Evolutionary conservation across 2,888 invertebrate species (phyloP).

Genomic region (Drosophila siamana): DNA sequence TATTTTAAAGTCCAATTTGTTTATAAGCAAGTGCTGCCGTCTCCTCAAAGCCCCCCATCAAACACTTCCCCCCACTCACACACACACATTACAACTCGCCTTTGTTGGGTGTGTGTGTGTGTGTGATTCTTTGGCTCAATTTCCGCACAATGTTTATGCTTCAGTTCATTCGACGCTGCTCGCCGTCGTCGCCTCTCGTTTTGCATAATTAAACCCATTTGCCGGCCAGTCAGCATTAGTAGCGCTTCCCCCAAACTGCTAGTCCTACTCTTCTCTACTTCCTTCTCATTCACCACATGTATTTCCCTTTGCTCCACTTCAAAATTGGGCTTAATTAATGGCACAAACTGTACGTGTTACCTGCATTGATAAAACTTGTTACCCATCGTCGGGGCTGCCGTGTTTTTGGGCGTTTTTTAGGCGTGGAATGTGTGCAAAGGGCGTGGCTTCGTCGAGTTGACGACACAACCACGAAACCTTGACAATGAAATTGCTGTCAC

Average conservation of each 20-base stretch:
- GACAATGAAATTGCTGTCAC: slow-evolving; percentile 60
- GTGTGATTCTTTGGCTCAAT: slow-evolving; percentile 59
- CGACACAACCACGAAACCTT: slow-evolving; percentile 47
- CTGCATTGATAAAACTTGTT: slow-evolving; percentile 41
- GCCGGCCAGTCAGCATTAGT: slow-evolving; percentile 54
- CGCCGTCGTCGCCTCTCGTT: slow-evolving; percentile 41
- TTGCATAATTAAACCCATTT: slow-evolving; percentile 74
- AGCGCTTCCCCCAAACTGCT: neutral
- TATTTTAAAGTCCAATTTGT: slow-evolving; percentile 65
- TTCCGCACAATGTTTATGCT: slow-evolving; percentile 72
- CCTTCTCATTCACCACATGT: neutral
- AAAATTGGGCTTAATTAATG: slow-evolving; percentile 43
- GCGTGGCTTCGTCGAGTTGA: slow-evolving; percentile 28
- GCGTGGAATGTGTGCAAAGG: slow-evolving; percentile 11
- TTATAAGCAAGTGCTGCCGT: slow-evolving; percentile 38
- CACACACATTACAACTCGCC: neutral
- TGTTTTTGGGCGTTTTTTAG: neutral
- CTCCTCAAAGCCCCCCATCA: no score
- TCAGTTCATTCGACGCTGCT: slow-evolving; percentile 40
- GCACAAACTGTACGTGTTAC: slow-evolving; percentile 41
- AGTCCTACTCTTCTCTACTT: neutral
- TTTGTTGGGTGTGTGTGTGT: neutral
- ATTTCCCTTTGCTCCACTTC: slow-evolving; percentile 2
- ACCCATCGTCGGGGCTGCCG: neutral
- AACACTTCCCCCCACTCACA: neutral